Conservation (phyloP, 2,888 invertebrate genomes). For the Zygaena filipendulae region DNA sequence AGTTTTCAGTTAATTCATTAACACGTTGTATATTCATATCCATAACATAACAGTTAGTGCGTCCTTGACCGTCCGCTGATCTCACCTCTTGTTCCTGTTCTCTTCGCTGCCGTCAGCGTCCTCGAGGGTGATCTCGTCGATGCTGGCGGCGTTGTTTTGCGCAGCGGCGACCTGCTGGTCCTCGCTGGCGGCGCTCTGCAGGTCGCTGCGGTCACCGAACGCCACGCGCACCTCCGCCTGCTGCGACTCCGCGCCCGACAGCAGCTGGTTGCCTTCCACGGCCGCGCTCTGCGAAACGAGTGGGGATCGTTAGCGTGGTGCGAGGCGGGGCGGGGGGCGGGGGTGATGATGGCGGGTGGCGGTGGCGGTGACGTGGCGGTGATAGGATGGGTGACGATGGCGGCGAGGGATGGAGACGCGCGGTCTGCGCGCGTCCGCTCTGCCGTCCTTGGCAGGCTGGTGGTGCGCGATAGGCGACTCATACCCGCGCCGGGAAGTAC, state of each 20-base stretch:
- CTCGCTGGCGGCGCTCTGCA: constrained; percentile 23
- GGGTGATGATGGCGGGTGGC: constrained; percentile 25
- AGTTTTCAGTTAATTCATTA: too few species aligned
- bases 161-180: constrained; percentile 65
- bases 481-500: constrained; percentile 51
- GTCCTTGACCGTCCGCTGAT: too few species aligned
- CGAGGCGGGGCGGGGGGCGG: constrained; percentile 8
- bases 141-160: constrained; percentile 71
- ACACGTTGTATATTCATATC: too few species aligned
- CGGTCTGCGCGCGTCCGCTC: constrained; percentile 45
- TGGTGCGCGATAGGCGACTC: constrained; percentile 44
- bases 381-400: constrained; percentile 21
- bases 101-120: constrained; percentile 79
- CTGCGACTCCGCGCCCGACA: constrained; percentile 69
- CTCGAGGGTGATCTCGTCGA: constrained; percentile 77
- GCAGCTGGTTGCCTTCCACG: constrained; percentile 56
- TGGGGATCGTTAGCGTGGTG: constrained; percentile 5
- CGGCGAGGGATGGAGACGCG: constrained; percentile 30
- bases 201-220: constrained; percentile 45
- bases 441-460: constrained; percentile 61
- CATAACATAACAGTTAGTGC: too few species aligned
- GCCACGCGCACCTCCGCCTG: constrained; percentile 72
- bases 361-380: constrained; percentile 21
- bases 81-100: constrained; percentile 85
- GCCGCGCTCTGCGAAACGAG: constrained; percentile 40